Percentiles rank a stretch among this genome's conserved stretches.
Conservation (phyloP, 2,797 vertebrate genomes). For the Peromyscus eremicus region DNA sequence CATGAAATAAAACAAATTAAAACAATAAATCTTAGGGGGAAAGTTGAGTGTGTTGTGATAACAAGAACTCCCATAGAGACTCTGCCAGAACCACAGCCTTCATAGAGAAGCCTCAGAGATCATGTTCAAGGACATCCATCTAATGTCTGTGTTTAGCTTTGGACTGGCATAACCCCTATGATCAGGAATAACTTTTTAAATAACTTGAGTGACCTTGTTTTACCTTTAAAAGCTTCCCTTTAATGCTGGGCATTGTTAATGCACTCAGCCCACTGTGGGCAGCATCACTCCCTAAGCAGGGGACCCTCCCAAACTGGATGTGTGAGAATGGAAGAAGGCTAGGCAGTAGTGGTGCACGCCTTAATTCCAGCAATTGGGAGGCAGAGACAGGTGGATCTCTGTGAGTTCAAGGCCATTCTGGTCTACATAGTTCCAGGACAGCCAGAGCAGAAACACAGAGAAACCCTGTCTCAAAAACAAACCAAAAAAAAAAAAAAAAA, state of each 20-base stretch:
- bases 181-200: not conserved
- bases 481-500: not conserved
- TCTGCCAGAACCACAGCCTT: not conserved
- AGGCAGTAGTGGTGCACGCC: accelerated
- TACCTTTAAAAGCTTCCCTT: not conserved
- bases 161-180: not conserved
- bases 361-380: not conserved
- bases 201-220: not conserved
- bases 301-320: not conserved
- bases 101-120: not conserved
- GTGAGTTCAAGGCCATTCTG: not conserved
- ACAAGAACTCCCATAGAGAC: not conserved
- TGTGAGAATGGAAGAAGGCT: not conserved
- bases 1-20: not conserved
- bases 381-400: not conserved
- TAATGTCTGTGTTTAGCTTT: not conserved
- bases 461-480: not conserved
- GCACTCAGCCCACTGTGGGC: not conserved
- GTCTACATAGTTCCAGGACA: not conserved
- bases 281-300: not conserved
- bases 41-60: not conserved
- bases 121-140: not conserved
- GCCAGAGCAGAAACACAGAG: not conserved
- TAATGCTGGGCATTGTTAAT: not conserved
- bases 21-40: not conserved